Evolutionary conservation across 1,140 invertebrate species (phyloP), one percentile per base, ranked within the genome.

Genomic region (Zaprionus inermis): DNA sequence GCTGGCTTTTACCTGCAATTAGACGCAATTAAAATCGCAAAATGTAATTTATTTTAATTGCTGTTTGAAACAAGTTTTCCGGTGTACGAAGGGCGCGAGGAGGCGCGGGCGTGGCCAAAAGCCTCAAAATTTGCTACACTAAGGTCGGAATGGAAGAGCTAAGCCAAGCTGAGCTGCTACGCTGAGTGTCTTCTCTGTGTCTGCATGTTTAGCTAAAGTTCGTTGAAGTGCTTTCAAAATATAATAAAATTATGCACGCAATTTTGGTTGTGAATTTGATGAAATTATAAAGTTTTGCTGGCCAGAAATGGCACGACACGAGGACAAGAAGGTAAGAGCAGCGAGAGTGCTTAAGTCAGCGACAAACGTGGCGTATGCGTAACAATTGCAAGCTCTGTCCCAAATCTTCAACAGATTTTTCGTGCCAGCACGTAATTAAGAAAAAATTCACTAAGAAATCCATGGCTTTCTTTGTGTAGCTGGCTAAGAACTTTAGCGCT

Each of bases 41-140:
- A 86, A 86, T 82, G 83, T 86, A 86, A 86, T 86, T 86, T 86
- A 88, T 86, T 86, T 86, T 86, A 86, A 86, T 86, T 86, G 82
- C 82, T 86, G 82, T 86, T 86, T 74, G 38, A 77, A 86, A 86
- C 83, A 86, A 86, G 83, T 84, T 85, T 80, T 75, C 73, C 30
- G 9, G 30, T 32, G 71, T 60, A 58, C 56, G 63, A 73, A 79
- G 38, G 54, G 28, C 14, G 24, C 24, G n/a, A 14, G 11, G 34
- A 1, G 0, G 34, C 11, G 36, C 14, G n/a, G 34, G 34, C 34
- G 34, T 44, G n/a, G 38, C 38, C n/a, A 16, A 44, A 44, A 44
- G 72, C 78, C 71, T 70, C 71, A 75, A 76, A 74, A 65, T 61
- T 61, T 71, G 44, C 11, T 20, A 20, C 11, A 28, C 22, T n/a